Evolutionary conservation across 23 tunicate genomes (phyloP), one percentile per base, ranked within the genome.

Genomic region (Halocynthia roretzi): DNA sequence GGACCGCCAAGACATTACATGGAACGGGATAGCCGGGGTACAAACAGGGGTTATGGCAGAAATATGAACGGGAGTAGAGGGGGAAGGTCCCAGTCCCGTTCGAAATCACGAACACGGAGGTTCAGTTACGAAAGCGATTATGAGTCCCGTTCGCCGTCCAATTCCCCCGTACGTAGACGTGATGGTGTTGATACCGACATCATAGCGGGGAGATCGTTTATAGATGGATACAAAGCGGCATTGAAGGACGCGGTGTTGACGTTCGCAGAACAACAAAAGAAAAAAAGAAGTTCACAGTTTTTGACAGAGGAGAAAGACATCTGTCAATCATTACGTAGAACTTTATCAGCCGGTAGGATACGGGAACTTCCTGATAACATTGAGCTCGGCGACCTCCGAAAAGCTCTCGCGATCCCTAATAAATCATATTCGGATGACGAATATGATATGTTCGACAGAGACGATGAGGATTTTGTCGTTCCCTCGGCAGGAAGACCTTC

Each of bases 211-310:
- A 54, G 56, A 74, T 74, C 78, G 78, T 74, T 54, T 64, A 50
- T 74, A n/a, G 78, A 74, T 10, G 78, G 78, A 54, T 74, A 74
- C 40, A 54, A 56, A 74, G 78, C 78, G 56, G 78, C 78, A 44
- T 10, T 74, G 78, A 74, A 74, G 56, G 78, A 74, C 21, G 78
- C 78, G n/a, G 64, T 74, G 63, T 17, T 50, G 22, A 74, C 78
- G 12, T 74, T 74, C 21, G 56, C 78, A 0, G 78, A 74, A 54
- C 20, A 54, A 49, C 75, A 70, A 49, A 15, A 15, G 21, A 40
- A 15, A 40, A 20, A 12, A 67, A 19, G 19, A 5, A 67, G 71
- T 40, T 67, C 11, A 2, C 48, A 20, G 71, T 19, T 67, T 17
- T 67, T n/a, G 71, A 20, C 56, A 54, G 78, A 74, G 9, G 17